A percentile compares a stretch with the other conserved stretches of the same genome.
These are phyloP conservation scores for Diploscapter pachys DNA, from an alignment of 1,140 invertebrate genomes.

Conservation along the genomic window DNA sequence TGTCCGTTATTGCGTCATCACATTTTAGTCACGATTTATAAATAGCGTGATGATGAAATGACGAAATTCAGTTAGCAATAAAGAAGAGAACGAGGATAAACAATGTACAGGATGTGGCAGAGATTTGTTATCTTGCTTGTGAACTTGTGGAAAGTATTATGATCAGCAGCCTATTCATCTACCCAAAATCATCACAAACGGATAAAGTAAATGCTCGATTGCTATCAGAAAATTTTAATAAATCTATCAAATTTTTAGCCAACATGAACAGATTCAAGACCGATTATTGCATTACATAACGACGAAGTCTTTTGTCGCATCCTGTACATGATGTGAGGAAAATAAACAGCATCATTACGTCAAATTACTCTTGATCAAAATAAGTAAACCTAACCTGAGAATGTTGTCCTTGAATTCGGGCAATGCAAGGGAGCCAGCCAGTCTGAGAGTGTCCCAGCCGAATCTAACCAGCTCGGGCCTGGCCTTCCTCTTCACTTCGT, in stretches of 20 bases:
- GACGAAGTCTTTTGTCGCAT: neutral
- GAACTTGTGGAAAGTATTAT: too few relatives aligned
- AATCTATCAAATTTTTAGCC: too few relatives aligned
- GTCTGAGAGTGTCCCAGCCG: constrained; percentile 38
- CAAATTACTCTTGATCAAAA: neutral
- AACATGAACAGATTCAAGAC: too few relatives aligned
- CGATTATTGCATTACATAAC: too few relatives aligned
- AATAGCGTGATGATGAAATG: neutral
- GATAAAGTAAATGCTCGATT: too few relatives aligned
- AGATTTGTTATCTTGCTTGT: too few relatives aligned
- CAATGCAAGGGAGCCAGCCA: constrained; percentile 8
- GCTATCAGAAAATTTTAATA: too few relatives aligned
- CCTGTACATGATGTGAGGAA: neutral
- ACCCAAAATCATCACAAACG: too few relatives aligned
- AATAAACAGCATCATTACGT: neutral
- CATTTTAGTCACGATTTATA: neutral
- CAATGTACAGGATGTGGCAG: too few relatives aligned
- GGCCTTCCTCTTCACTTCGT: constrained; percentile 12
- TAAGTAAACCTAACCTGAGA: constrained; percentile 9
- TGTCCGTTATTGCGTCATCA: neutral
- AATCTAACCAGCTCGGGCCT: constrained; percentile 32
- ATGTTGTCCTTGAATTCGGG: constrained; percentile 25
- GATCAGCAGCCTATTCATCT: too few relatives aligned
- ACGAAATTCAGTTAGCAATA: neutral
- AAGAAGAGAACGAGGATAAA: too few relatives aligned